Evolutionary conservation across 35 echinoderm and acorn worm genomes (phyloP).

Genomic region (Ophiothrix spiculata): DNA sequence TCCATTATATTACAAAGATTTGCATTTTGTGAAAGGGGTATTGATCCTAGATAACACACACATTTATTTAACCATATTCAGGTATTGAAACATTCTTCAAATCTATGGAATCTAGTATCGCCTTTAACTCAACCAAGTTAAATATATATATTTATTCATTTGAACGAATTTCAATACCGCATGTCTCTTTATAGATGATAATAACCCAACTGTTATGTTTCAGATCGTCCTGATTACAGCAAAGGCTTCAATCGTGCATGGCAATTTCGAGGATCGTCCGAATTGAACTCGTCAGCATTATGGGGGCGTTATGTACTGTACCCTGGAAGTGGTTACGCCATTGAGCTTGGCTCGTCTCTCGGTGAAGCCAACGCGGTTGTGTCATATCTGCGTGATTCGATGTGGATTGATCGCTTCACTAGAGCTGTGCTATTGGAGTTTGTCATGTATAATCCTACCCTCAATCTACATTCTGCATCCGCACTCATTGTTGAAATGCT

Average conservation of each 20-base stretch:
- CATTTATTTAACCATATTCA: too few species aligned
- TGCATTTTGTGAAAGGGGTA: too few species aligned
- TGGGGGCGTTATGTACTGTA: slow-evolving; percentile 66
- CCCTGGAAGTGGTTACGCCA: slow-evolving; percentile 84
- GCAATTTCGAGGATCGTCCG: slow-evolving; percentile 66
- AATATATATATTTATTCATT: too few species aligned
- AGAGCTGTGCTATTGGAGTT: slow-evolving; percentile 95
- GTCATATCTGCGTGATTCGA: slow-evolving; percentile 55
- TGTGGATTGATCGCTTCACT: slow-evolving; percentile 88
- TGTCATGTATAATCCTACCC: slow-evolving; percentile 77
- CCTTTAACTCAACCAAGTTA: too few species aligned
- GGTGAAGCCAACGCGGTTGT: slow-evolving; percentile 20
- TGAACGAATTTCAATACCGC: too few species aligned
- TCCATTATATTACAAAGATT: too few species aligned
- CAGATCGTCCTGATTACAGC: slow-evolving; percentile 37
- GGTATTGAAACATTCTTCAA: too few species aligned
- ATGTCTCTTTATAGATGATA: too few species aligned
- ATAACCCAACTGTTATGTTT: too few species aligned
- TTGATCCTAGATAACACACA: too few species aligned
- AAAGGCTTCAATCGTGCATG: slow-evolving; percentile 35
- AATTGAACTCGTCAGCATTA: slow-evolving; percentile 66
- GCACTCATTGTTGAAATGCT: slow-evolving; percentile 85
- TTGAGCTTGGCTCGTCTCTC: slow-evolving; percentile 40
- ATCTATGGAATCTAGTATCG: too few species aligned
- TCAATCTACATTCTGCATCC: slow-evolving; percentile 76